Evolutionary conservation across 1,140 invertebrate species (phyloP).

Genomic region (Danaus plexippus): DNA sequence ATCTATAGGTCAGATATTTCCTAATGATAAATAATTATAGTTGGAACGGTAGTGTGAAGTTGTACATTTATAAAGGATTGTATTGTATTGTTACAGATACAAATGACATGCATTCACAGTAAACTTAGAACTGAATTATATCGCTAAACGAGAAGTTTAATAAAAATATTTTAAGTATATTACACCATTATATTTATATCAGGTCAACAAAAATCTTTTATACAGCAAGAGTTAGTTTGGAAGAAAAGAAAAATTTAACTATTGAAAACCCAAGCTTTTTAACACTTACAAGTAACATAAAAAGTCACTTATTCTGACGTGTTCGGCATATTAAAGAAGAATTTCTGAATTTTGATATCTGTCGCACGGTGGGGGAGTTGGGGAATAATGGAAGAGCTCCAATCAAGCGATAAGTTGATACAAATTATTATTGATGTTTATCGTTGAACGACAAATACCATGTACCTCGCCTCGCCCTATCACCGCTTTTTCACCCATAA

Average conservation of each 20-base stretch:
- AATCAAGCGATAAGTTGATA: conserved; percentile 25
- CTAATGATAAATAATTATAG: background rate
- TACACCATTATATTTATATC: background rate
- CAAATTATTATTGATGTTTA: conserved; percentile 35
- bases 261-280: too few relatives aligned
- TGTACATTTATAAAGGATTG: conserved; percentile 19
- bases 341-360: background rate
- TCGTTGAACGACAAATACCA: conserved; percentile 21
- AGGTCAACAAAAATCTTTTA: too few relatives aligned
- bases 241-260: too few relatives aligned
- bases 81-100: conserved; percentile 3
- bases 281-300: too few relatives aligned
- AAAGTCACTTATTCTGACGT: conserved; percentile 2
- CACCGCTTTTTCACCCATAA: conserved; percentile 30
- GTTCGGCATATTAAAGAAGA: background rate
- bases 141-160: too few relatives aligned
- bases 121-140: background rate
- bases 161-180: too few relatives aligned
- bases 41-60: conserved; percentile 12
- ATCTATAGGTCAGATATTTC: too few relatives aligned
- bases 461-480: conserved; percentile 20
- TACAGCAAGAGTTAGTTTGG: too few relatives aligned
- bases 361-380: background rate
- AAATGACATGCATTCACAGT: conserved; percentile 11
- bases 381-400: conserved; percentile 15